Conservation (phyloP, 2,797 vertebrate species). For the Lophius americanus region DNA sequence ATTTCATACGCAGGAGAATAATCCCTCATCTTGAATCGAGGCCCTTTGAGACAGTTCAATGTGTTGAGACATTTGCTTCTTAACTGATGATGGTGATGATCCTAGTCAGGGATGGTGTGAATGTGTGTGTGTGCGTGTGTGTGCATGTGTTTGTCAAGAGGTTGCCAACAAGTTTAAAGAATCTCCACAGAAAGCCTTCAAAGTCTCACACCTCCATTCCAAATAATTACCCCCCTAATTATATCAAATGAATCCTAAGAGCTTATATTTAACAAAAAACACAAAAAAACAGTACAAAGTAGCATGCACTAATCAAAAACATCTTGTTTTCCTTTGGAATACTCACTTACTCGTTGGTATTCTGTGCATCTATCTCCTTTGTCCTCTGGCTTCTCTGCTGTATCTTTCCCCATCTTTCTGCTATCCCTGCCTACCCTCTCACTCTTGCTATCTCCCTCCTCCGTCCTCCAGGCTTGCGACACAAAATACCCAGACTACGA, state of each 20-base stretch:
- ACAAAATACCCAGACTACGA: conserved; percentile 91
- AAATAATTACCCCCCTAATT: conserved; percentile 8
- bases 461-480: conserved; percentile 87
- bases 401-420: conserved; percentile 37
- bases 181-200: conserved; percentile 31
- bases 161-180: conserved; percentile 49
- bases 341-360: conserved; percentile 28
- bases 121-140: not conserved
- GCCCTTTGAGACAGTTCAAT: conserved; percentile 49
- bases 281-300: not conserved
- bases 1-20: conserved; percentile 41
- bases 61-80: conserved; percentile 56
- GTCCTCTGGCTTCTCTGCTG: conserved; percentile 49
- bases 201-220: conserved; percentile 5
- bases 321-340: conserved; percentile 50
- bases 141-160: conserved; percentile 22
- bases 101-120: not conserved
- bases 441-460: conserved; percentile 34
- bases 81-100: not conserved
- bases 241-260: conserved; percentile 6
- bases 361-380: conserved; percentile 29
- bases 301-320: conserved; percentile 12
- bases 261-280: conserved; percentile 15
- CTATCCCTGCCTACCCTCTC: conserved; percentile 34
- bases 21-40: conserved; percentile 33